phyloP scores from a whole-genome alignment of 2,797 vertebrate species.

The Tapera naevia region DNA sequence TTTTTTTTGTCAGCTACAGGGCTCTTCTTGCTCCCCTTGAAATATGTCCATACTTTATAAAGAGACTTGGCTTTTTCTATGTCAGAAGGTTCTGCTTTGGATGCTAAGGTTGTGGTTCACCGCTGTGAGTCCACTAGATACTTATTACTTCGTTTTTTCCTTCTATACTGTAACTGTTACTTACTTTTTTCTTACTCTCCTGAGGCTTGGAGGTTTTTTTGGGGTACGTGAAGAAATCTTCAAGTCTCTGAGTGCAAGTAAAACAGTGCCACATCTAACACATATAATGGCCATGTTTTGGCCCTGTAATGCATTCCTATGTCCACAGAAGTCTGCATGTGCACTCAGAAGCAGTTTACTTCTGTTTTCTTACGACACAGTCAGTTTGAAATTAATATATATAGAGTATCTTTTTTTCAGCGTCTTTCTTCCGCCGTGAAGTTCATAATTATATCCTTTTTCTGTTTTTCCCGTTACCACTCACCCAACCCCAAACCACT shows the following conservation, averaged over 20 bases:
- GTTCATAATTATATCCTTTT: background rate
- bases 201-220: background rate
- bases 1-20: slow-evolving; percentile 8
- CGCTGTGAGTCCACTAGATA: background rate
- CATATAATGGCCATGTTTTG: background rate
- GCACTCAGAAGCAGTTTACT: background rate
- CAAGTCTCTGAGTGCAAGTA: background rate
- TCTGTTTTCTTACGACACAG: background rate
- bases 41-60: background rate
- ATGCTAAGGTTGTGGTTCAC: slow-evolving; percentile 6
- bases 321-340: background rate
- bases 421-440: background rate
- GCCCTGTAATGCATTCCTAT: background rate
- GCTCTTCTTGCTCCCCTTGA: slow-evolving; percentile 15
- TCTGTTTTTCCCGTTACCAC: background rate
- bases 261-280: background rate
- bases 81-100: slow-evolving; percentile 13
- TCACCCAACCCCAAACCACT: background rate
- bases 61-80: background rate
- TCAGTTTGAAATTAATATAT: background rate
- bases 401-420: background rate
- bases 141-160: background rate
- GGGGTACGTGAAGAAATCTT: background rate
- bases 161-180: background rate
- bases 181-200: background rate